Percentiles rank a stretch among this genome's conserved stretches.
phyloP scores from a whole-genome alignment of 2,113 vertebrate species.

The Heterotilapia buettikoferi region DNA sequence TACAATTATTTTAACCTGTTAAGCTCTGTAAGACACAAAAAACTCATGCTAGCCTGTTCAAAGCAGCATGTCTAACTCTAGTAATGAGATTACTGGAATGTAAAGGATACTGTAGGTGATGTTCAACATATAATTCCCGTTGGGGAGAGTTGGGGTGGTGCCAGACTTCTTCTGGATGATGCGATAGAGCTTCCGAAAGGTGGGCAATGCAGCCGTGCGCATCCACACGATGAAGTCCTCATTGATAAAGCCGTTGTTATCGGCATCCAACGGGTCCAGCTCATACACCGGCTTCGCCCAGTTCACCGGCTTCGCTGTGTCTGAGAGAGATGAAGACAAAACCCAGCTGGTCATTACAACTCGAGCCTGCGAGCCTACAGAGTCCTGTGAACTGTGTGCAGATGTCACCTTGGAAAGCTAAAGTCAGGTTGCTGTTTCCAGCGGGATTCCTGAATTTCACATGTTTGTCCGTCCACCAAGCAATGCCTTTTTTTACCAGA shows the following conservation, averaged over 20 bases:
- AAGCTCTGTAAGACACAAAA: not conserved
- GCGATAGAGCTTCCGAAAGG: conserved; percentile 94
- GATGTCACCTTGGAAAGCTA: conserved; percentile 80
- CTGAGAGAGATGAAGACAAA: conserved; percentile 45
- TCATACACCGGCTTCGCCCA: conserved; percentile 85
- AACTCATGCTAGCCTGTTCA: rapidly evolving
- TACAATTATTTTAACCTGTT: not conserved
- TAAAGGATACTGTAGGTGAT: conserved; percentile 97
- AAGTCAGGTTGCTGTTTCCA: conserved; percentile 75
- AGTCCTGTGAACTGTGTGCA: not conserved
- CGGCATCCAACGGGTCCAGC: conserved; percentile 72
- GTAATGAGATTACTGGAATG: not conserved
- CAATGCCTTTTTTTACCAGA: conserved; percentile 88
- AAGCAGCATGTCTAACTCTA: not conserved
- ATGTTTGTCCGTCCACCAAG: conserved; percentile 98
- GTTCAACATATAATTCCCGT: conserved; percentile 82
- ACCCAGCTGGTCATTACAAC: not conserved
- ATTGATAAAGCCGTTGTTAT: conserved; percentile 96
- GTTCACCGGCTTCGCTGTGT: conserved; percentile 85
- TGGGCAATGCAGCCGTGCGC: conserved; percentile 94
- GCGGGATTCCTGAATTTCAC: conserved; percentile 95
- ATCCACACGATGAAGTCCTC: conserved; percentile 99
- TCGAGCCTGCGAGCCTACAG: rapidly evolving
- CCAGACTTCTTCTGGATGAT: conserved; percentile 82
- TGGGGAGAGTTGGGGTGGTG: conserved; percentile 79